Evolutionary conservation across 2,113 vertebrate genomes (phyloP).

Genomic region (Strigops habroptila): DNA sequence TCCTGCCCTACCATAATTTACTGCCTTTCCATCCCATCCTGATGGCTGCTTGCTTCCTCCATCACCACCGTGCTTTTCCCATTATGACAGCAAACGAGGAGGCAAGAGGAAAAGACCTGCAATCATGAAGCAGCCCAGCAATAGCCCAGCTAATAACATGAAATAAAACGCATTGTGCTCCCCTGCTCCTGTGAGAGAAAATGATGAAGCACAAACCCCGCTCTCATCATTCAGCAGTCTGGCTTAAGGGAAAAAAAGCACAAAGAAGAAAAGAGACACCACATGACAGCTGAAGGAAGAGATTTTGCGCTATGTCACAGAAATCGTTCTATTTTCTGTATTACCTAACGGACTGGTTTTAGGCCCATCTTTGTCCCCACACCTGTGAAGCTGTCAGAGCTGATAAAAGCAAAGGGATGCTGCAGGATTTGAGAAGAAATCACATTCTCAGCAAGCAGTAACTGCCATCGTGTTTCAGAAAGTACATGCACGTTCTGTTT

Average conservation of each 20-base stretch:
- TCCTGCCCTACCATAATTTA: not conserved
- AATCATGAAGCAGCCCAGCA: slow-evolving; percentile 34
- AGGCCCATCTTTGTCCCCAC: slow-evolving; percentile 59
- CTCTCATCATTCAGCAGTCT: slow-evolving; percentile 55
- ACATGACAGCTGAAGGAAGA: slow-evolving; percentile 43
- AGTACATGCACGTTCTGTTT: slow-evolving; percentile 17
- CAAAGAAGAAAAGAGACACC: not conserved
- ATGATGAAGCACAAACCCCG: slow-evolving; percentile 43
- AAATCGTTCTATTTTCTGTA: slow-evolving; percentile 67
- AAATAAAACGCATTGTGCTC: slow-evolving; percentile 66
- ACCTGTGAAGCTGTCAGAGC: slow-evolving; percentile 59
- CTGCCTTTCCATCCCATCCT: slow-evolving; percentile 21
- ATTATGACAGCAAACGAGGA: slow-evolving; percentile 58
- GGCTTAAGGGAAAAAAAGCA: slow-evolving; percentile 30
- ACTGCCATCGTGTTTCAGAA: slow-evolving; percentile 22
- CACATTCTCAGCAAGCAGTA: slow-evolving; percentile 39
- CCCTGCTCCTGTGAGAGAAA: slow-evolving; percentile 44
- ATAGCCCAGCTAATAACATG: slow-evolving; percentile 60
- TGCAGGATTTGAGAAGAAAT: slow-evolving; percentile 54
- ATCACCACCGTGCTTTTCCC: slow-evolving; percentile 36
- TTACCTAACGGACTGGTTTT: slow-evolving; percentile 55
- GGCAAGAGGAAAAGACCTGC: slow-evolving; percentile 54
- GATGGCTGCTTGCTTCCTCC: slow-evolving; percentile 18
- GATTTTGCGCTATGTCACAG: slow-evolving; percentile 52
- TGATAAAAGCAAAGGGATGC: slow-evolving; percentile 53